Conservation (phyloP, 2,888 invertebrate species). For the Athalia circularis region DNA sequence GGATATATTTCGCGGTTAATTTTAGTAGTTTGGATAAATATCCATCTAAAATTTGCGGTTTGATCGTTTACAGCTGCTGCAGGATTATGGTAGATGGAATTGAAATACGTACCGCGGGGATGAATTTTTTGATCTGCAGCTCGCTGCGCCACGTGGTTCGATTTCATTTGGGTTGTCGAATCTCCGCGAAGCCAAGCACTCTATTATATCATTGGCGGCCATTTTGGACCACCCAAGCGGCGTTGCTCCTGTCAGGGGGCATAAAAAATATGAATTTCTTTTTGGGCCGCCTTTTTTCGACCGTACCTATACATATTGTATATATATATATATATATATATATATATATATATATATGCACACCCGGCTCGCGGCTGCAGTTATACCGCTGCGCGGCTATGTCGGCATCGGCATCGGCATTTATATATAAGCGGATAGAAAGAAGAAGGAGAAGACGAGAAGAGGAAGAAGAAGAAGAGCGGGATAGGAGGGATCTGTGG, state of each 20-base stretch:
- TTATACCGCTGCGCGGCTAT: conserved; percentile 63
- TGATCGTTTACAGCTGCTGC: no score
- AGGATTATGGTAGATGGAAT: no score
- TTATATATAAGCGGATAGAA: conserved; percentile 48
- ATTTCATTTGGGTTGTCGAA: conserved; percentile 1
- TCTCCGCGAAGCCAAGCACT: conserved; percentile 58
- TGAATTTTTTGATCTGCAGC: no score
- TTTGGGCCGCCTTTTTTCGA: conserved; percentile 74
- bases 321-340: no score
- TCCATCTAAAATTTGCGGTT: no score
- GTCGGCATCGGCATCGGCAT: conserved; percentile 58
- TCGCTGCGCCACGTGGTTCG: no score
- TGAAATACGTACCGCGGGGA: no score
- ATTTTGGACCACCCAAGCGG: conserved; percentile 74
- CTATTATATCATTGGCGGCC: conserved; percentile 74
- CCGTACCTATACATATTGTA: conserved; percentile 38
- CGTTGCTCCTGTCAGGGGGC: conserved; percentile 68
- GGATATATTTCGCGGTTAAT: not conserved
- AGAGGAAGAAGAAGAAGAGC: conserved; percentile 23
- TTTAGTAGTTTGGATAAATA: no score
- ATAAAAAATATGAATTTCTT: conserved; percentile 75
- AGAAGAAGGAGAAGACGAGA: conserved; percentile 47
- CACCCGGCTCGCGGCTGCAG: conserved; percentile 68
- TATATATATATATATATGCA: no score
- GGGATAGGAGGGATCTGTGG: conserved; percentile 48